phyloP scores from a whole-genome alignment of 2,888 invertebrate species.

The Lobophora halterata region DNA sequence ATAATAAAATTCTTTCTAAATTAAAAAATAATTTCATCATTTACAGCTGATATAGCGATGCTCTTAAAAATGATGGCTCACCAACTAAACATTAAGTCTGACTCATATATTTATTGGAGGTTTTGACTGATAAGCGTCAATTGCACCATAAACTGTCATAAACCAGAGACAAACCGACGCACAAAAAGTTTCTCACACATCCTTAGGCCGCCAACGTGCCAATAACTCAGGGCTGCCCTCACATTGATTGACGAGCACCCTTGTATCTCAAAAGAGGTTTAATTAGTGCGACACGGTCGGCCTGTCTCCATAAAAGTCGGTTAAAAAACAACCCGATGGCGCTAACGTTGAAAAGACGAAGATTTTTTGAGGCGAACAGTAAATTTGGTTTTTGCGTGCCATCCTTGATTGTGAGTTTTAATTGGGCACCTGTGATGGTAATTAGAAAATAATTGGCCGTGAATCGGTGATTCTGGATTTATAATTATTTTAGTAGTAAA shows the following conservation, averaged over 20 bases:
- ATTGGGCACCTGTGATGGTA: constrained; percentile 21
- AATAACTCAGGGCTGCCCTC: constrained; percentile 53
- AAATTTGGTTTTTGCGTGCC: constrained; percentile 20
- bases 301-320: constrained; percentile 52
- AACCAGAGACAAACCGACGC: neutral
- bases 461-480: too few species aligned
- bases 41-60: too few species aligned
- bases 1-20: too few species aligned
- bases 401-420: constrained; percentile 20
- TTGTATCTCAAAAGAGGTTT: constrained; percentile 66
- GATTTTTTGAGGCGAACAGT: constrained; percentile 13
- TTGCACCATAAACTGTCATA: constrained; percentile 3
- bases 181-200: constrained; percentile 10
- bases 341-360: constrained; percentile 4
- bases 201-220: constrained; percentile 37
- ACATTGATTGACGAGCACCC: constrained; percentile 68
- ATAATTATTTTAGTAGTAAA: too few species aligned
- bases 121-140: neutral
- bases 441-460: constrained; percentile 14
- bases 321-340: constrained; percentile 15
- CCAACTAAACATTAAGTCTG: neutral
- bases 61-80: too few species aligned
- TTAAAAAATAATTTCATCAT: too few species aligned
- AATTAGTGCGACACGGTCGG: constrained; percentile 65
- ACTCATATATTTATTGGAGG: neutral